Percentiles rank a stretch among this genome's conserved stretches.
Evolutionary conservation across 1,140 invertebrate species (phyloP).

Genomic region (Bradysia coprophila): DNA sequence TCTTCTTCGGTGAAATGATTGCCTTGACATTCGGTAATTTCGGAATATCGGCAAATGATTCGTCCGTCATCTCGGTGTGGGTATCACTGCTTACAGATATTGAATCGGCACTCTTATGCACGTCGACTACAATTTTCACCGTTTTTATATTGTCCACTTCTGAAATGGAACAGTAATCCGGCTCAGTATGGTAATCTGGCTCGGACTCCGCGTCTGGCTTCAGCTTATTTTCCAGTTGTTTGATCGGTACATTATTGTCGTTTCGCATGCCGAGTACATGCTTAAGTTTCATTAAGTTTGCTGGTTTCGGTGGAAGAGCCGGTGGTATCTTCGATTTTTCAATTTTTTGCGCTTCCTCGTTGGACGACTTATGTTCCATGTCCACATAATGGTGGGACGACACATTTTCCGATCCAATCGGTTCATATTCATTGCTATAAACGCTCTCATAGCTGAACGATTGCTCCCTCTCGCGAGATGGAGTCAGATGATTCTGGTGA

Average conservation of each 20-base stretch:
- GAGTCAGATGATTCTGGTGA: conserved; percentile 2
- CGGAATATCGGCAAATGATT: conserved; percentile 27
- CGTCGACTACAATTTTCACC: conserved; percentile 17
- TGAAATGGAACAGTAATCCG: conserved; percentile 32
- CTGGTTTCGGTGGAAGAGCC: conserved; percentile 39
- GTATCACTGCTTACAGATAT: conserved; percentile 3
- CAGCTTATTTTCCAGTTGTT: background rate
- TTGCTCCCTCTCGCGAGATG: background rate
- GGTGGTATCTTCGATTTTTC: conserved; percentile 23
- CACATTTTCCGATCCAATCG: conserved; percentile 21
- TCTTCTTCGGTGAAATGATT: conserved; percentile 26
- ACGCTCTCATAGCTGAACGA: conserved; percentile 24
- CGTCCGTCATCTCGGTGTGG: conserved; percentile 11
- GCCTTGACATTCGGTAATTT: conserved; percentile 32
- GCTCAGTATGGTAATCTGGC: conserved; percentile 33
- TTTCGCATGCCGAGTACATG: conserved; percentile 9
- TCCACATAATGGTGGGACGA: conserved; percentile 26
- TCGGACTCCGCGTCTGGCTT: conserved; percentile 18
- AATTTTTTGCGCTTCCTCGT: background rate
- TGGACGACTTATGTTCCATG: conserved; percentile 17
- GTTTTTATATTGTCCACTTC: conserved; percentile 19
- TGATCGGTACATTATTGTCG: conserved; percentile 4
- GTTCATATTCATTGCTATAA: conserved; percentile 33
- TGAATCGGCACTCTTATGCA: conserved; percentile 16
- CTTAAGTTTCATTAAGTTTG: conserved; percentile 26